Base-by-base conservation (phyloP, 2,113 vertebrate genomes). In the Myotis yumanensis region DNA sequence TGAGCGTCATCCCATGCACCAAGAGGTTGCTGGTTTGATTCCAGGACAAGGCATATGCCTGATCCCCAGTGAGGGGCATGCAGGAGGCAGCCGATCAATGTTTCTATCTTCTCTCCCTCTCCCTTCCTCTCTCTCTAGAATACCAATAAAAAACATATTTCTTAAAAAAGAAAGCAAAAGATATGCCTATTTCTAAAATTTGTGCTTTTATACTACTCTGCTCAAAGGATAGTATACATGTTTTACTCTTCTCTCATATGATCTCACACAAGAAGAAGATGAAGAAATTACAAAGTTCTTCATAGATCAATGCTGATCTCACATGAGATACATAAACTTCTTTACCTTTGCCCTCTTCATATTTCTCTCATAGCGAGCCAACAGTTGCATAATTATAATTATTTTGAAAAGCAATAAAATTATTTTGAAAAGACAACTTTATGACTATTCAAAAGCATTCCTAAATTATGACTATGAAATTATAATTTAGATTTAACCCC, bases 341-440 rank as follows among this genome's bases (percentile, higher is more conserved):
- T 73, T 84, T 43, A 90, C 11, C 51, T 37, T 51, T 75, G 18
- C 9, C 23, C 30, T 92, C 16, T 68, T 75, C 43, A 7, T 37
- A 71, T 80, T 80, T 86, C 64, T 72, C 66, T 37, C 64, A 95
- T 4, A 92, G 14, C 28, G 57, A 86, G 11, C 25, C n/a, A 86
- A 59, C 37, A 92, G 80, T 2, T 86, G 18, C 43, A 54, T n/a
- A 83, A 69, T 72, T 71, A 20, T 52, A 90, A 69, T 89, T 76
- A 82, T 89, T 91, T 89, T 69, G 25, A n/a, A 68, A 96, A 93
- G 22, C 91, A 51, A 92, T n/a, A 51, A 91, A 91, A 83, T 71
- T 77, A 83, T 1, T n/a, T 30, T 86, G n/a, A 95, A 92, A 93
- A 79, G 46, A 90, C 4, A 85, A 92, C 71, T 85, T 40, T 95